Percentiles rank a stretch among this genome's conserved stretches.
These are phyloP conservation scores for Zapornia atra DNA, from an alignment of 2,113 vertebrate genomes.

Conservation along the genomic window DNA sequence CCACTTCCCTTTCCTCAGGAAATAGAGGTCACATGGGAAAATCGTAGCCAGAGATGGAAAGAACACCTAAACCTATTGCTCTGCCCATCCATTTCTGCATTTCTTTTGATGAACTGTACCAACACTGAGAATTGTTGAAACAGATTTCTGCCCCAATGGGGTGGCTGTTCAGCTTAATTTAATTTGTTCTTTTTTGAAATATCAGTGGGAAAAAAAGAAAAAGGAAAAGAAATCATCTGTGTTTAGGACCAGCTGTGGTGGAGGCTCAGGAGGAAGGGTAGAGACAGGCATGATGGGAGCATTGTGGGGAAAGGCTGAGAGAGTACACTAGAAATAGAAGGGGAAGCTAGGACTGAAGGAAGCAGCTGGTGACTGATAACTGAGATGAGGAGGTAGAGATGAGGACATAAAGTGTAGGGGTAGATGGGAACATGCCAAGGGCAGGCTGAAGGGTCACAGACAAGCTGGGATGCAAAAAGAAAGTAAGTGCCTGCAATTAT, in stretches of 20 bases:
- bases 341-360: neutral
- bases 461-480: neutral
- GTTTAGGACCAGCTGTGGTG: neutral
- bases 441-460: neutral
- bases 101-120: neutral
- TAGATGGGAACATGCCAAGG: neutral
- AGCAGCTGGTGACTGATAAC: slow-evolving; percentile 1
- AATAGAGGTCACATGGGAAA: neutral
- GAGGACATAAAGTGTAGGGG: neutral
- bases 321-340: neutral
- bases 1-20: neutral
- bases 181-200: neutral
- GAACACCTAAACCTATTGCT: neutral
- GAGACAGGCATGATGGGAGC: neutral
- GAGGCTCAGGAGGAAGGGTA: neutral
- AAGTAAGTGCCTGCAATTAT: neutral
- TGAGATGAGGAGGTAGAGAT: neutral
- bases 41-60: neutral
- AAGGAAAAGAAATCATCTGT: neutral
- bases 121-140: neutral
- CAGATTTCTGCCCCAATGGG: neutral
- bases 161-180: neutral
- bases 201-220: neutral
- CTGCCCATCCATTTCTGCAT: neutral
- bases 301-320: neutral